Percentiles rank a stretch among this genome's conserved stretches.
Evolutionary conservation across 2,113 vertebrate species (phyloP).

Genomic region (Nicator chloris): DNA sequence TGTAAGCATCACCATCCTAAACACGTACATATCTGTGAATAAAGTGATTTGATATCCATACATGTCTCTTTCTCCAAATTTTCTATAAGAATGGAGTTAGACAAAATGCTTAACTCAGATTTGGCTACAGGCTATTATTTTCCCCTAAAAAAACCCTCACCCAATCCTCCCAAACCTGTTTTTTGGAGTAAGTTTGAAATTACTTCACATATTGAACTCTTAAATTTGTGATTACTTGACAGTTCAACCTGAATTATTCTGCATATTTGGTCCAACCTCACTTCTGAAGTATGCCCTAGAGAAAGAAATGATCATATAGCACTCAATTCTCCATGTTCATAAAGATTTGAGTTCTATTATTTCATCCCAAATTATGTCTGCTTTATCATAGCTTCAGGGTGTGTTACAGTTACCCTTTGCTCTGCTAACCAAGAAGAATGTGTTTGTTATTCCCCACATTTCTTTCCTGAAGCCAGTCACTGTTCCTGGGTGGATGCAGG

Average conservation of each 20-base stretch:
- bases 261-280: neutral
- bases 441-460: neutral
- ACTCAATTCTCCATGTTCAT: neutral
- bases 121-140: neutral
- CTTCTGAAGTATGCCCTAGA: neutral
- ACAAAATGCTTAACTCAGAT: neutral
- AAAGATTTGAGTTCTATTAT: neutral
- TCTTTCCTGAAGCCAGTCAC: neutral
- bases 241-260: neutral
- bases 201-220: neutral
- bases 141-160: rapidly evolving
- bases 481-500: neutral
- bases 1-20: neutral
- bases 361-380: neutral
- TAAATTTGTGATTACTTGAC: constrained; percentile 6
- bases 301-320: neutral
- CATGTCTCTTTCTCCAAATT: neutral
- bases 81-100: neutral
- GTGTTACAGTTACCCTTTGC: neutral
- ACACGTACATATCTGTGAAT: neutral
- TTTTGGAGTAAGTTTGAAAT: neutral
- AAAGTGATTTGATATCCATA: neutral
- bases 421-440: neutral
- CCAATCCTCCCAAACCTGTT: neutral
- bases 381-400: neutral